Conservation (phyloP, 2,113 vertebrate genomes). For the Crypturellus undulatus region DNA sequence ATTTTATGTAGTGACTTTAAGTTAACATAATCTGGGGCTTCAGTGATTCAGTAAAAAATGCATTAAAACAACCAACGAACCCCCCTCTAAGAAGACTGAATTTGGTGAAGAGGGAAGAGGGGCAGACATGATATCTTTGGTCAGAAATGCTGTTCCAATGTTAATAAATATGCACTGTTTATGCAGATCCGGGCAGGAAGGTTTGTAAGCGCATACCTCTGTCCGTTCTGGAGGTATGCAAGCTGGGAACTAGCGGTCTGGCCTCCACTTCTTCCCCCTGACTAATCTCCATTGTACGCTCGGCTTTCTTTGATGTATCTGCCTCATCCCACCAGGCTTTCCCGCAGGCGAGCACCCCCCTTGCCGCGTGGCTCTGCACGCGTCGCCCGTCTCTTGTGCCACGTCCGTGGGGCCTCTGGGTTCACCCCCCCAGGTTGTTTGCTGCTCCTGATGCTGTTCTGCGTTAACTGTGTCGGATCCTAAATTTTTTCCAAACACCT, state of each 20-base stretch:
- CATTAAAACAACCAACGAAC: neutral
- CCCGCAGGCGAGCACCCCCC: rapidly evolving
- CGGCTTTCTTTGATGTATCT: neutral
- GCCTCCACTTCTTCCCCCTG: neutral
- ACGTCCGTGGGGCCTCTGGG: rapidly evolving
- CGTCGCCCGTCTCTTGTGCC: rapidly evolving
- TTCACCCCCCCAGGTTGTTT: neutral
- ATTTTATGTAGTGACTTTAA: neutral
- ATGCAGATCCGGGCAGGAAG: neutral
- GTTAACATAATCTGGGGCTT: neutral
- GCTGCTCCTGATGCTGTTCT: neutral
- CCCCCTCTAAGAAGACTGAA: neutral
- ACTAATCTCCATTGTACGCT: neutral
- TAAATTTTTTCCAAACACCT: neutral
- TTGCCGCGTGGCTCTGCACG: rapidly evolving
- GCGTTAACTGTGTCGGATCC: neutral
- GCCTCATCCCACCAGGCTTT: neutral
- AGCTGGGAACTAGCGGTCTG: neutral
- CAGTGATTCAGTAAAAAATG: neutral
- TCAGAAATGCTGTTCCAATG: neutral
- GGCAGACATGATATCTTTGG: neutral
- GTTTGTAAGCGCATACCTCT: neutral
- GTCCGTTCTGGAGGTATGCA: neutral
- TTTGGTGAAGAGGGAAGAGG: neutral
- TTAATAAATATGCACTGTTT: rapidly evolving